Evolutionary conservation across 2,113 vertebrate species (phyloP), one percentile per base, ranked within the genome.

Genomic region (Rostratula benghalensis): DNA sequence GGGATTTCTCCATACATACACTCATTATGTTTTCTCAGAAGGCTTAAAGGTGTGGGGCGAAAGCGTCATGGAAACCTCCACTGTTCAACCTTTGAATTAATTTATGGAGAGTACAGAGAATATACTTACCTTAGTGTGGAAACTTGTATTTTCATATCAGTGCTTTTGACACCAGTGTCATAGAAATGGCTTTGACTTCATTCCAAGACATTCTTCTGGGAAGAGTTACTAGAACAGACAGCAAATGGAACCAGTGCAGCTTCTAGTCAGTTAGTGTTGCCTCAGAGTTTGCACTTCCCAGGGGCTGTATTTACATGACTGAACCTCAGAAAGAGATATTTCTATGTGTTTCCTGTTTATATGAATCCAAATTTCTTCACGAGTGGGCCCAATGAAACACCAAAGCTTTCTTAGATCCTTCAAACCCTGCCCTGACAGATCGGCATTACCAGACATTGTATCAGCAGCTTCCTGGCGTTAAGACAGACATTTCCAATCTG

Each of bases 381-480:
- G 37, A 41, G 45, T n/a, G 13, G 61, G 28, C 31, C 35, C 35
- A 73, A 11, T 67, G n/a, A 85, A 68, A 83, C 19, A 73, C n/a
- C 17, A 83, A 6, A 35, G 69, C 13, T 43, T 65, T 87, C 54
- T 24, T 35, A 80, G 31, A 63, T 28, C n/a, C 37, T 77, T 89
- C n/a, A 31, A 41, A 41, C 33, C 25, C 67, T 41, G 73, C 18
- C 48, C 35, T 41, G 35, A 27, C 39, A 81, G 63, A 88, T 77
- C 30, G 57, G 2, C 23, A 28, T 60, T 76, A 61, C 27, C 46
- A 33, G 68, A 23, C 11, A 70, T 9, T 0, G 0, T 17, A 69
- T 48, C 59, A 82, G 45, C 17, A 64, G 51, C 35, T 85, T 73
- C 51, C 31, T 64, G 35, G 61, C 39, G 74, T 20, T 63, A 45